These are phyloP conservation scores for Acleris literana DNA, from an alignment of 2,888 invertebrate species.

Conservation along the genomic window DNA sequence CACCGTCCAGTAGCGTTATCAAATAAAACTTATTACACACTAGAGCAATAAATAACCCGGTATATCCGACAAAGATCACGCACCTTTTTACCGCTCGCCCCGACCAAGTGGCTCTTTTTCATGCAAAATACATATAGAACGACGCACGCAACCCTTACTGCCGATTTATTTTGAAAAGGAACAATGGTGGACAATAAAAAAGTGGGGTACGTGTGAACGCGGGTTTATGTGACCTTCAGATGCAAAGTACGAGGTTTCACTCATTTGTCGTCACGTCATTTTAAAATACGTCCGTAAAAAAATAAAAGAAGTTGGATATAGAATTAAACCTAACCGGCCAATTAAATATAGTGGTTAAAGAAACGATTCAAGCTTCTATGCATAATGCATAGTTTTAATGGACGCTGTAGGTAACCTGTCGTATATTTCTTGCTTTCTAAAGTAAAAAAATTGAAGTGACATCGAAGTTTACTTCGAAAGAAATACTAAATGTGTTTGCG, in stretches of 20 bases:
- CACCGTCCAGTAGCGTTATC: slow-evolving; percentile 11
- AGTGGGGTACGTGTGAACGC: slow-evolving; percentile 31
- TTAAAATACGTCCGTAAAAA: background rate
- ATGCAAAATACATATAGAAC: slow-evolving; percentile 37
- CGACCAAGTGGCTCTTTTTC: slow-evolving; percentile 35
- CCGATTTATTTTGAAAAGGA: slow-evolving; percentile 37
- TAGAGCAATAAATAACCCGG: slow-evolving; percentile 32
- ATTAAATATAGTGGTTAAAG: too few relatives aligned
- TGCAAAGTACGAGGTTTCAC: slow-evolving; percentile 9
- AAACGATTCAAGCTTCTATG: too few relatives aligned
- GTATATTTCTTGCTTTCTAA: too few relatives aligned
- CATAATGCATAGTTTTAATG: too few relatives aligned
- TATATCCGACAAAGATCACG: slow-evolving; percentile 36
- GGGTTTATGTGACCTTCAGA: slow-evolving; percentile 27
- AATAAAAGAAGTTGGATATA: too few relatives aligned
- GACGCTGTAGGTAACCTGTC: too few relatives aligned
- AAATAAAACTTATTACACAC: slow-evolving; percentile 35
- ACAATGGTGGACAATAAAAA: slow-evolving; percentile 36
- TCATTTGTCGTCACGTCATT: slow-evolving; percentile 15
- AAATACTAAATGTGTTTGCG: too few relatives aligned
- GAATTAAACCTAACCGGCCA: too few relatives aligned
- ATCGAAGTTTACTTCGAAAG: too few relatives aligned
- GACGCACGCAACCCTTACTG: slow-evolving; percentile 35
- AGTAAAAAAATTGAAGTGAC: too few relatives aligned
- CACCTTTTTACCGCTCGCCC: slow-evolving; percentile 35